Percentiles rank a stretch among this genome's conserved stretches.
Conservation (phyloP, 2,113 vertebrate genomes). For the Astur gentilis region DNA sequence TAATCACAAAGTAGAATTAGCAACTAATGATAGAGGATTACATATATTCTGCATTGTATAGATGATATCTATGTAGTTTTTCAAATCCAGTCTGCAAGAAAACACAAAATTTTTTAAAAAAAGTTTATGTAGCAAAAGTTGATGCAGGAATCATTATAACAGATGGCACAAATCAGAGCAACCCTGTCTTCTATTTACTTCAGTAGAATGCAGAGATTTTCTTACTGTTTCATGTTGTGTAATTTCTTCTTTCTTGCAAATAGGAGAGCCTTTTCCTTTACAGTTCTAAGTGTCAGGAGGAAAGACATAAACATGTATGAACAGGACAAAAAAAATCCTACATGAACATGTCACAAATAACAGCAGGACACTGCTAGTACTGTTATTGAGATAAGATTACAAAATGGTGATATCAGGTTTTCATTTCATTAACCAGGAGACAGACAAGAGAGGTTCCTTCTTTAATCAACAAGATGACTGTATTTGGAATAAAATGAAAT, state of each 20-base stretch:
- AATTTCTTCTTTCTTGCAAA: not conserved
- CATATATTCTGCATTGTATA: not conserved
- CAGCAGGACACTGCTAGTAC: not conserved
- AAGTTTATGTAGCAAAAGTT: not conserved
- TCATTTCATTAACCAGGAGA: not conserved
- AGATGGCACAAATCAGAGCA: not conserved
- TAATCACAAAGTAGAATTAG: not conserved
- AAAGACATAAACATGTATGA: not conserved
- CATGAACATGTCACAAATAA: not conserved
- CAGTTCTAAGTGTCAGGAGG: not conserved
- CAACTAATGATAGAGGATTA: not conserved
- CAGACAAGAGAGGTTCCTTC: not conserved
- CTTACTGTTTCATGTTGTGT: not conserved
- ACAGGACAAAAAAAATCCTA: not conserved
- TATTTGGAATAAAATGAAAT: not conserved
- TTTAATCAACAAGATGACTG: not conserved
- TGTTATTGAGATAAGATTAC: not conserved
- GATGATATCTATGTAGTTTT: not conserved
- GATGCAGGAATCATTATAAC: not conserved
- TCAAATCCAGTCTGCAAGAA: not conserved
- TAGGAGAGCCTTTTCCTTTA: not conserved
- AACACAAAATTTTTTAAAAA: not conserved
- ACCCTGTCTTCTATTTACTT: not conserved
- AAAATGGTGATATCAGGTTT: not conserved
- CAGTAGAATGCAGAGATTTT: not conserved